A percentile compares a stretch with the other conserved stretches of the same genome.
Evolutionary conservation across 2,113 vertebrate genomes (phyloP).

Genomic region (Bujurquina vittata): DNA sequence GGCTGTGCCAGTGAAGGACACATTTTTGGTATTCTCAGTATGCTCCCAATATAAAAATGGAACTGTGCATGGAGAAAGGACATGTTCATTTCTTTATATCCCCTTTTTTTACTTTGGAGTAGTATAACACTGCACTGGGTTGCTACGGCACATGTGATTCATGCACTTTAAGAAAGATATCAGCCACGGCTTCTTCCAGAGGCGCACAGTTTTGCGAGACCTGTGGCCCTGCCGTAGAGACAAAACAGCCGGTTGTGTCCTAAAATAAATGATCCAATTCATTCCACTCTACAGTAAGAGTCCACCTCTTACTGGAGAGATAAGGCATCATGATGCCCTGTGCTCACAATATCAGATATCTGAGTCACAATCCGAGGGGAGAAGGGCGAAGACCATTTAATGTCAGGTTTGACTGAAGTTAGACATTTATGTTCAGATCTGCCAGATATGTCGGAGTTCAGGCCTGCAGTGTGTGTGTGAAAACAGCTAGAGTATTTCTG

Average conservation of each 20-base stretch:
- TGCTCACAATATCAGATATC: conserved; percentile 22
- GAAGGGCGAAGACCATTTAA: not conserved
- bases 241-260: conserved; percentile 2
- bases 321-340: conserved; percentile 11
- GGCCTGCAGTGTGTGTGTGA: too few species aligned
- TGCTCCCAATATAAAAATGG: not conserved
- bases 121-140: not conserved
- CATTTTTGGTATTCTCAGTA: not conserved
- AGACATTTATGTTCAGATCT: not conserved
- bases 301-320: conserved; percentile 22
- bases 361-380: not conserved
- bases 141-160: not conserved
- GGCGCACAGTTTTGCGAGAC: not conserved
- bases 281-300: conserved; percentile 12
- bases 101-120: not conserved
- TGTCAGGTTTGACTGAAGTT: not conserved
- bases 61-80: not conserved
- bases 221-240: conserved; percentile 22
- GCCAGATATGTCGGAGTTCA: not conserved
- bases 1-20: not conserved
- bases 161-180: conserved; percentile 16
- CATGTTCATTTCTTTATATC: not conserved
- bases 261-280: conserved; percentile 34
- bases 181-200: not conserved
- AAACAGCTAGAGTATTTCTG: not conserved